phyloP scores from a whole-genome alignment of 2,797 vertebrate species.

The Anolis apletophallus region DNA sequence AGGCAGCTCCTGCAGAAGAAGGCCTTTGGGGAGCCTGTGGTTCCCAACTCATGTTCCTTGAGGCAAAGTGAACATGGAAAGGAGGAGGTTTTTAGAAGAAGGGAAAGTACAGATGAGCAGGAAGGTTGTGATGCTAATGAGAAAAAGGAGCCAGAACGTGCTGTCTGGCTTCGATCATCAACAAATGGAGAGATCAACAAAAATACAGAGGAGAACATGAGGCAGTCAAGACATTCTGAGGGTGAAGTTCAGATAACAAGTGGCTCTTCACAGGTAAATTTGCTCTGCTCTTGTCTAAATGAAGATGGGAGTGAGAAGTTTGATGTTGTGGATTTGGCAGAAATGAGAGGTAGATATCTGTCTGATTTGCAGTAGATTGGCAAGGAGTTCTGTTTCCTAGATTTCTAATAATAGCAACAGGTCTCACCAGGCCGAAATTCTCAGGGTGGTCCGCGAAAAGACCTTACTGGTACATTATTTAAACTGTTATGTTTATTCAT shows the following conservation, averaged over 20 bases:
- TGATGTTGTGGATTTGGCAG: conserved; percentile 41
- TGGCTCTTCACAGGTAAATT: conserved; percentile 80
- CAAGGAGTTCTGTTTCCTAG: background rate
- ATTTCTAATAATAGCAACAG: background rate
- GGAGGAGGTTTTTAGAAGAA: conserved; percentile 68
- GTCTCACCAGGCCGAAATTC: too few relatives aligned
- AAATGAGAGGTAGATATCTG: background rate
- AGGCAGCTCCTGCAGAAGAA: conserved; percentile 87
- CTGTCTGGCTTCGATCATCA: conserved; percentile 68
- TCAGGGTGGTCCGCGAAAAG: too few relatives aligned
- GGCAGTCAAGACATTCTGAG: conserved; percentile 70
- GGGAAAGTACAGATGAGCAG: conserved; percentile 70
- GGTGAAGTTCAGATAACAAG: conserved; percentile 76
- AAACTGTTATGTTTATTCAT: too few relatives aligned
- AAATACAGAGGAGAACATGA: conserved; percentile 68
- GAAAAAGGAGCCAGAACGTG: conserved; percentile 70
- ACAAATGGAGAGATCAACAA: conserved; percentile 68
- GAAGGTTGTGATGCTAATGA: conserved; percentile 73
- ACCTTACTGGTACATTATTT: too few relatives aligned
- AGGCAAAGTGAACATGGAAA: conserved; percentile 69
- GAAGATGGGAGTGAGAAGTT: conserved; percentile 40
- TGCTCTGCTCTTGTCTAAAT: conserved; percentile 42
- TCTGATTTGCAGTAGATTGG: background rate
- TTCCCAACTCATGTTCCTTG: conserved; percentile 76
- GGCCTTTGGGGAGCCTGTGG: conserved; percentile 85